phyloP scores from a whole-genome alignment of 2,888 invertebrate species.

The Piscicola geometra region DNA sequence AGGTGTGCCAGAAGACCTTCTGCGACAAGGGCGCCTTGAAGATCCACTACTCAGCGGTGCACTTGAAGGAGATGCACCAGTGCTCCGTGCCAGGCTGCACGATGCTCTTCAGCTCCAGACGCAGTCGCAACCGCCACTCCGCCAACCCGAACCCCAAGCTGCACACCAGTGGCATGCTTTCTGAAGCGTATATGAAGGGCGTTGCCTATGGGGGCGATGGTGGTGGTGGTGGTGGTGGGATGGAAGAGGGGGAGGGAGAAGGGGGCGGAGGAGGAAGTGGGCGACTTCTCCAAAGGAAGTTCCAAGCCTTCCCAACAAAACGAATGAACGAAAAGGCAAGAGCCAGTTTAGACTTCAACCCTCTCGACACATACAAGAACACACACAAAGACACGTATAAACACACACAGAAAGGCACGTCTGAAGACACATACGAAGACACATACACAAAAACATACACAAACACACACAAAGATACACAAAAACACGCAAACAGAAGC shows the following conservation, averaged over 20 bases:
- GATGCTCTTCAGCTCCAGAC: constrained; percentile 96
- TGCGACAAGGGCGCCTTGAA: constrained; percentile 99
- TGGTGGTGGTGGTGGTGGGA: too few species aligned
- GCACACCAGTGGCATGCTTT: constrained; percentile 80
- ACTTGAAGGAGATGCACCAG: constrained; percentile 97
- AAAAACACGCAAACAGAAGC: constrained; percentile 68
- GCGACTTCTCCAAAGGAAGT: too few species aligned
- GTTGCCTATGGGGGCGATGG: too few species aligned
- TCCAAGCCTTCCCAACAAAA: too few species aligned
- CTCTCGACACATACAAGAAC: too few species aligned
- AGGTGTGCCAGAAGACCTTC: constrained; percentile 95
- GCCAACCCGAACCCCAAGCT: constrained; percentile 97
- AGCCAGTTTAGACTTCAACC: too few species aligned
- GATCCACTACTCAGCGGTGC: constrained; percentile 97
- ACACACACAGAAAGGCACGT: too few species aligned
- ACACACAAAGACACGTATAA: too few species aligned
- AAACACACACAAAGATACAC: constrained; percentile 5
- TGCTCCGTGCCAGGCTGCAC: constrained; percentile 97
- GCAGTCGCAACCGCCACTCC: constrained; percentile 91
- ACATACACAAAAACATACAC: constrained; percentile 12
- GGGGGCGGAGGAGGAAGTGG: too few species aligned
- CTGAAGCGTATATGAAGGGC: too few species aligned
- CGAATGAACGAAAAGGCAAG: too few species aligned
- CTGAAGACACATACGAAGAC: constrained; percentile 4
- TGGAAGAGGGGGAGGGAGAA: too few species aligned